Conservation (phyloP, 2,797 vertebrate species). For the Poecilia gillii region DNA sequence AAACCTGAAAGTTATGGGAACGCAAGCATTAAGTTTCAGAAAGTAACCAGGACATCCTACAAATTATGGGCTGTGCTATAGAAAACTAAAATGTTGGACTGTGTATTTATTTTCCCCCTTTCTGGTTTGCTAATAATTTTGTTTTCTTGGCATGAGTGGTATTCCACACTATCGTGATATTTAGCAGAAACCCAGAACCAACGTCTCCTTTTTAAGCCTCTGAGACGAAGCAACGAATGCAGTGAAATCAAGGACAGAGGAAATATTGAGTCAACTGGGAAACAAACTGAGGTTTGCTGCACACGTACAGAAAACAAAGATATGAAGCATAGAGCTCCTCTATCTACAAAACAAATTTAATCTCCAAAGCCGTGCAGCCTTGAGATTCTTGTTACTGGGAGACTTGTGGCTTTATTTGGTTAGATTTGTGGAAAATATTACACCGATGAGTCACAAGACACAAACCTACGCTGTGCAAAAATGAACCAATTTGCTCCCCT, state of each 20-base stretch:
- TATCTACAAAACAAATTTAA: conserved; percentile 53
- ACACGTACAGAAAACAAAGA: conserved; percentile 20
- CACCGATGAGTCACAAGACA: conserved; percentile 63
- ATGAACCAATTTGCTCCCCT: conserved; percentile 36
- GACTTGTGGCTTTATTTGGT: conserved; percentile 61
- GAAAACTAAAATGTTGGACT: neutral
- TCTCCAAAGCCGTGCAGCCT: conserved; percentile 46
- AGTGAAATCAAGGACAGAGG: conserved; percentile 23
- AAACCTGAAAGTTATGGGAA: neutral
- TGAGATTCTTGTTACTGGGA: conserved; percentile 64
- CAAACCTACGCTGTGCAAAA: conserved; percentile 48
- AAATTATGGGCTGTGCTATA: neutral
- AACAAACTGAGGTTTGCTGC: conserved; percentile 20
- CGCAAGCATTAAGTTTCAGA: neutral
- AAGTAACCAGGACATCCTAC: neutral
- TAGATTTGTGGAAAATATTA: conserved; percentile 71
- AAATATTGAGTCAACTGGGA: conserved; percentile 19
- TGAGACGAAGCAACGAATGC: conserved; percentile 1
- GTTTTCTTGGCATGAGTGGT: conserved; percentile 12
- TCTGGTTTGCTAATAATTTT: neutral
- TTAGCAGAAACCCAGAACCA: conserved; percentile 5
- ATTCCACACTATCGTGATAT: conserved; percentile 13
- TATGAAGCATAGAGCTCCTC: conserved; percentile 14
- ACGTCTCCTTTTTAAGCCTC: conserved; percentile 11
- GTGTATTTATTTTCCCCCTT: neutral